phyloP scores from a whole-genome alignment of 1,140 invertebrate genomes.

The Drosophila takahashii region DNA sequence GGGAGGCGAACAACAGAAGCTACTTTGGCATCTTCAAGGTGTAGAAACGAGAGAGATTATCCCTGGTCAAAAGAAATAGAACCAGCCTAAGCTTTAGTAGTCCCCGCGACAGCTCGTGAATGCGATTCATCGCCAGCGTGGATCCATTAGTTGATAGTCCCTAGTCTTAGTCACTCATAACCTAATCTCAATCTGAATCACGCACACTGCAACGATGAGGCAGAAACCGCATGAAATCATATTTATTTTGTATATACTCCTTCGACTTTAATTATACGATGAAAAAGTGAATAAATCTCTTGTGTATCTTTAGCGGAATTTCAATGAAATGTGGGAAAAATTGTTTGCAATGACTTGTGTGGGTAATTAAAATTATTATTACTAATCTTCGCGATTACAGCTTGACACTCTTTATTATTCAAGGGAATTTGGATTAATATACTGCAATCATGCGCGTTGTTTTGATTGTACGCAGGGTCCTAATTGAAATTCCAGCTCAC shows the following conservation, averaged over 20 bases:
- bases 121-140: constrained; percentile 59
- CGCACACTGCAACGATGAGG: constrained; percentile 15
- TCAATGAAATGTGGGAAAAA: too few species aligned
- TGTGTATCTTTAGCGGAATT: constrained; percentile 8
- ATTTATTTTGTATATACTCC: constrained; percentile 76
- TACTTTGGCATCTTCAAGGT: constrained; percentile 91
- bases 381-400: too few species aligned
- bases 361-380: too few species aligned
- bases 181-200: constrained; percentile 33
- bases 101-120: constrained; percentile 49
- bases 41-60: constrained; percentile 27
- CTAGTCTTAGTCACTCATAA: constrained; percentile 60
- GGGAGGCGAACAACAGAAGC: constrained; percentile 88
- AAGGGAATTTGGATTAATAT: neutral
- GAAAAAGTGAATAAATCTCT: constrained; percentile 31
- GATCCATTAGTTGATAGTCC: constrained; percentile 57
- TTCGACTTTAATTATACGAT: constrained; percentile 18
- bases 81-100: constrained; percentile 68
- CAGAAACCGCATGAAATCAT: constrained; percentile 38
- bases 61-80: neutral
- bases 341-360: too few species aligned
- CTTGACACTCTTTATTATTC: too few species aligned
- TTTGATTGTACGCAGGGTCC: neutral
- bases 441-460: neutral
- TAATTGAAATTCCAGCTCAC: neutral